Evolutionary conservation across 1,140 invertebrate genomes (phyloP).

Genomic region (Mamestra configurata): DNA sequence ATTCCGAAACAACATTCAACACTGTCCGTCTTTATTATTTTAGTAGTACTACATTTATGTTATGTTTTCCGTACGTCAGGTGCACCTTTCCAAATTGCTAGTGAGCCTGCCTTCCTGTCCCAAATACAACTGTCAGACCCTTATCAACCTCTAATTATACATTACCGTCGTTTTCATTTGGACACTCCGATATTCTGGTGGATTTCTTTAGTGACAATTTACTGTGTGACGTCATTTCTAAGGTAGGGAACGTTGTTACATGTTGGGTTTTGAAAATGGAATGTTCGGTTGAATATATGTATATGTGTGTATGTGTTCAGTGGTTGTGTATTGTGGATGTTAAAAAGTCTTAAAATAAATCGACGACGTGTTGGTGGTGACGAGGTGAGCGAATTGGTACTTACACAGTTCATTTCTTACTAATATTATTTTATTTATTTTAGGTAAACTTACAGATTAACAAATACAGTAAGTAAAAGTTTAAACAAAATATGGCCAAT

Average conservation of each 20-base stretch:
- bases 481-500: too few relatives aligned
- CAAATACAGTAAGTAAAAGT: too few relatives aligned
- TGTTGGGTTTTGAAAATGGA: constrained; percentile 34
- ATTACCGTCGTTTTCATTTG: constrained; percentile 83
- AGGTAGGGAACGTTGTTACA: constrained; percentile 1
- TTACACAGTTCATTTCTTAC: too few relatives aligned
- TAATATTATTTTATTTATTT: too few relatives aligned
- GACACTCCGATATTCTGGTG: constrained; percentile 56
- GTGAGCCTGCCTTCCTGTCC: constrained; percentile 71
- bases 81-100: constrained; percentile 68
- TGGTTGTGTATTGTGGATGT: too few relatives aligned
- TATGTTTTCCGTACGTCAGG: constrained; percentile 60
- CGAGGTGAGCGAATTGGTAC: too few relatives aligned
- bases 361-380: too few relatives aligned
- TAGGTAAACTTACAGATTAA: too few relatives aligned
- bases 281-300: neutral
- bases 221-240: constrained; percentile 32
- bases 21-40: constrained; percentile 43
- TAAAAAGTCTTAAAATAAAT: too few relatives aligned
- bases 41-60: constrained; percentile 16
- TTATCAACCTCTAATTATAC: constrained; percentile 84
- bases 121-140: constrained; percentile 85
- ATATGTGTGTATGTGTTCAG: too few relatives aligned
- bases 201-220: constrained; percentile 64
- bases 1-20: constrained; percentile 21